Evolutionary conservation across 2,113 vertebrate species (phyloP), one percentile per base, ranked within the genome.

Genomic region (Henicopernis longicauda): DNA sequence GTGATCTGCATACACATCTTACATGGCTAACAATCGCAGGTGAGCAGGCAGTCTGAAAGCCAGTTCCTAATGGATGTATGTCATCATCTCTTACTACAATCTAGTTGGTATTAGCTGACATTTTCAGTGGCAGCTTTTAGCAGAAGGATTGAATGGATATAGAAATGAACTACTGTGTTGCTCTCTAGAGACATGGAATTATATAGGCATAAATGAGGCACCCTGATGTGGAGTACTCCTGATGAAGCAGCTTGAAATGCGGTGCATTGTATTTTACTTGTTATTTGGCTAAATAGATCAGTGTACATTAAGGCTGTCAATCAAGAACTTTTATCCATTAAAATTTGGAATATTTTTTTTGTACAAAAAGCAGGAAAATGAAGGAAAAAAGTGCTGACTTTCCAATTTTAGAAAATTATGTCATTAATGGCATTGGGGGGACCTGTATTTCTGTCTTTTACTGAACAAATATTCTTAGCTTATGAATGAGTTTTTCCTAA

Each of bases 81-180:
- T 44, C 88, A 50, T 73, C 82, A 78, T 63, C 45, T 78, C 74
- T 83, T 61, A 26, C 45, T 66, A 29, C 54, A 65, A 11, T 44
- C 63, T 55, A 36, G 13, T 36, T 17, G 59, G 36, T 70, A 92
- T 78, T 83, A 93, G 62, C 70, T 81, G 90, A 86, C 87, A 89
- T 77, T 93, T 91, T 47, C 90, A 63, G 52, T 44, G 82, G 85
- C 67, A 92, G 92, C 79, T 94, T 93, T 95, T 73, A 92, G 88
- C 59, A 85, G 71, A 45, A 88, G 54, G 54, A 66, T 59, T 94
- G 92, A 95, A 90, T 93, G 47, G 90, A 40, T 70, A 44, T 13
- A 94, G 76, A 92, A 95, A 69, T 74, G 88, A 95, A 47, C 38
- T 81, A 74, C 82, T 74, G 52, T 78, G 79, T 76, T 87, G 58